Evolutionary conservation across 1,140 invertebrate species (phyloP).

Genomic region (Pollicipes pollicipes): DNA sequence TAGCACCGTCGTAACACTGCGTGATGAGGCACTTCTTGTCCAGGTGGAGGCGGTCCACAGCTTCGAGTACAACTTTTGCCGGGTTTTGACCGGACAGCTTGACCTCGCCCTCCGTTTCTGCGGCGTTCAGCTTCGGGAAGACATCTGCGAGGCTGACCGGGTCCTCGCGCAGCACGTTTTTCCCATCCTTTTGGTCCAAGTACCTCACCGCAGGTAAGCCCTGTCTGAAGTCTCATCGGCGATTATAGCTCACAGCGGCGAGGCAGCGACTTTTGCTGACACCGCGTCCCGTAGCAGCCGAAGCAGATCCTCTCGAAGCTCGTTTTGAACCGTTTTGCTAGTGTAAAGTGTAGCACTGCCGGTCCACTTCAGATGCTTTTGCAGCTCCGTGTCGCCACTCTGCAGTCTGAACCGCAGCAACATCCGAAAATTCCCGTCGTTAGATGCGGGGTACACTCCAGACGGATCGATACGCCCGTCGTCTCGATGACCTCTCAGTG

Average conservation of each 20-base stretch:
- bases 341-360: not conserved
- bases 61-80: not conserved
- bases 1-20: slow-evolving; percentile 7
- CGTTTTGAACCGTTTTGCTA: slow-evolving; percentile 9
- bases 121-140: slow-evolving; percentile 4
- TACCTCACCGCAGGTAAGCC: slow-evolving; percentile 1
- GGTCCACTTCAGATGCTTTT: slow-evolving; percentile 19
- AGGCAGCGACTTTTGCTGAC: not conserved
- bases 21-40: slow-evolving; percentile 4
- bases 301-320: not conserved
- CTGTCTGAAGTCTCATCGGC: slow-evolving; percentile 8
- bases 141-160: not conserved
- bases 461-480: not conserved
- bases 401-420: slow-evolving; percentile 46
- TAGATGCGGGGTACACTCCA: not conserved
- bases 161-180: slow-evolving; percentile 1
- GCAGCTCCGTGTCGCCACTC: slow-evolving; percentile 41
- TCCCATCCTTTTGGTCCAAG: not conserved
- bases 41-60: slow-evolving; percentile 1
- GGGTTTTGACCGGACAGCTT: slow-evolving; percentile 7
- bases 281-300: not conserved
- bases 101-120: not conserved
- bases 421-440: slow-evolving; percentile 39
- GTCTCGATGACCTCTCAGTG: not conserved
- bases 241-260: slow-evolving; percentile 4